Evolutionary conservation across 2,113 vertebrate species (phyloP), one percentile per base, ranked within the genome.

Genomic region (Irena cyanogastra): DNA sequence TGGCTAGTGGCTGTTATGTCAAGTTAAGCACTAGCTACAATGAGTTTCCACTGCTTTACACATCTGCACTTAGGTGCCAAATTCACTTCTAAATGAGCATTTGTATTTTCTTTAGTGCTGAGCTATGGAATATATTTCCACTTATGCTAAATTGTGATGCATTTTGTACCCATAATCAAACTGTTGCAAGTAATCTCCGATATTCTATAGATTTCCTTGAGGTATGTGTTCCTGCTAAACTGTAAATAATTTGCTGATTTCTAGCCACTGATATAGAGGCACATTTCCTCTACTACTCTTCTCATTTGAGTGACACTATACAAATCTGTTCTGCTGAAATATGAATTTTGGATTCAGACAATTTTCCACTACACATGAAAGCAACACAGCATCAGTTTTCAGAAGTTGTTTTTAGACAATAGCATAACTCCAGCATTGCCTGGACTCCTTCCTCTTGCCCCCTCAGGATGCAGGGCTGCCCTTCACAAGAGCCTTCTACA

Each of bases 191-290:
- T 45, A 89, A 94, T 82, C 57, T 30, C 37, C 85, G 56, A 52
- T 72, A 71, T n/a, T 87, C 92, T 45, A 23, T 27, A 86, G 24
- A 59, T 41, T 28, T 94, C 60, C 63, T 82, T 23, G 76, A 41
- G 78, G 82, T 42, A 80, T 18, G 10, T 72, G 42, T 54, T 70
- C 66, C 52, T 83, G 61, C 35, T 74, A 63, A 94, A 72, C 37
- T 63, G 61, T 53, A 91, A 85, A 70, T 82, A 82, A 92, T 85
- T 85, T 95, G 59, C 84, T 78, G 79, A 83, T 83, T 93, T 93
- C 76, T 45, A 90, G 52, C 60, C 68, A 74, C 35, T 68, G 30
- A 56, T 77, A 70, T 1, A 80, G 87, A 69, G 77, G 47, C 10
- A 41, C 13, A 11, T 54, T 93, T 88, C 42, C 60, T 94, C 52